Evolutionary conservation across 1,140 invertebrate genomes (phyloP).

Genomic region (Halyomorpha halys): DNA sequence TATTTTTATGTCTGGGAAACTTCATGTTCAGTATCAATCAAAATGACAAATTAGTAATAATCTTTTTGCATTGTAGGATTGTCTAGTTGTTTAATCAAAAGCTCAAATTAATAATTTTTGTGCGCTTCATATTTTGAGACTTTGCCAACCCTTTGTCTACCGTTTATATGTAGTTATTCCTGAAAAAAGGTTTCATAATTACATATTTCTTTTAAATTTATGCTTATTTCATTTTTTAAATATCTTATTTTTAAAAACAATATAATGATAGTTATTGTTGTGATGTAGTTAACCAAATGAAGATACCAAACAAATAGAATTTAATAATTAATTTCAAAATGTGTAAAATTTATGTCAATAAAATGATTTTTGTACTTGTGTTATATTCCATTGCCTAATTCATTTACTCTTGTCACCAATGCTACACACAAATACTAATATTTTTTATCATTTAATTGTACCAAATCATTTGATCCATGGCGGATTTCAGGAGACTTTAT

Average conservation of each 20-base stretch:
- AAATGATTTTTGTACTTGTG: conserved; percentile 2
- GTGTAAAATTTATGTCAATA: conserved; percentile 12
- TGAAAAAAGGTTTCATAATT: background rate
- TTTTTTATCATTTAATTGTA: too few species aligned
- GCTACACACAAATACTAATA: too few species aligned
- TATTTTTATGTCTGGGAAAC: too few species aligned
- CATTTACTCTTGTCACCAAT: too few species aligned
- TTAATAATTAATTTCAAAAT: background rate
- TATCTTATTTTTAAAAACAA: background rate
- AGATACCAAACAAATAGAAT: background rate
- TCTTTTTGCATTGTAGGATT: conserved; percentile 12
- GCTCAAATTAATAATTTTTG: conserved; percentile 8
- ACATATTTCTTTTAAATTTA: background rate
- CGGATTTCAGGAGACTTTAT: too few species aligned
- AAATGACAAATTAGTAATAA: background rate
- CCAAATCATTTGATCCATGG: too few species aligned
- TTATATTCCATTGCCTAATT: background rate
- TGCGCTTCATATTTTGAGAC: conserved; percentile 1
- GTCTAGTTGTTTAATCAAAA: conserved; percentile 2
- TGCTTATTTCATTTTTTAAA: background rate
- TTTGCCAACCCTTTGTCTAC: too few species aligned
- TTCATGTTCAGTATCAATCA: background rate
- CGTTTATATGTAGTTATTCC: too few species aligned
- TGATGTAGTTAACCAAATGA: conserved; percentile 11
- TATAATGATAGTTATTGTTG: conserved; percentile 4